Conservation (phyloP, 2,888 invertebrate genomes). For the Drosophila demipolita region DNA sequence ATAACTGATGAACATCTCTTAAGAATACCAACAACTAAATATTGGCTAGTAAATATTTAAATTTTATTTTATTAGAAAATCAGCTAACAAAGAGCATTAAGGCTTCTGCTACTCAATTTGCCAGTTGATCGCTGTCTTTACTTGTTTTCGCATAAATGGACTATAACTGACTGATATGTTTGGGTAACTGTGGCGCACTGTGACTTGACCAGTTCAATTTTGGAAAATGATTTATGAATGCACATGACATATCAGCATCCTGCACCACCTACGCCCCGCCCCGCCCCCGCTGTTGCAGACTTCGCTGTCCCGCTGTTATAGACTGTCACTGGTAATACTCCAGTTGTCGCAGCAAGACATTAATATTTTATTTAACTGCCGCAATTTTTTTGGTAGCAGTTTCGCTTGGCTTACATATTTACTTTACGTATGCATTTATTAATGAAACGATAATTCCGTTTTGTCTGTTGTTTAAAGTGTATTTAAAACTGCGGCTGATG, state of each 20-base stretch:
- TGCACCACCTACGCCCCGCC: conserved; percentile 56
- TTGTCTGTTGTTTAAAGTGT: conserved; percentile 21
- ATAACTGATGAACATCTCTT: background rate
- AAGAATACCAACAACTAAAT: background rate
- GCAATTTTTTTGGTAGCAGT: conserved; percentile 29
- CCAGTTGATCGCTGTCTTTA: conserved; percentile 6
- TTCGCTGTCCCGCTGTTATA: conserved; percentile 2
- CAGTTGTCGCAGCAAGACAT: conserved; percentile 66
- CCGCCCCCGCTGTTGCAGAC: conserved; percentile 21
- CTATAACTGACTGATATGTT: conserved; percentile 54
- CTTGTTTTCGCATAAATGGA: conserved; percentile 42
- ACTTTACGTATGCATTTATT: conserved; percentile 57
- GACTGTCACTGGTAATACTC: conserved; percentile 14
- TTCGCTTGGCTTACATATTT: conserved; percentile 56
- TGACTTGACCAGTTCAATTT: conserved; percentile 72
- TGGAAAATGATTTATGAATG: conserved; percentile 83
- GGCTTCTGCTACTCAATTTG: background rate
- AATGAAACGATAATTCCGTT: conserved; percentile 38
- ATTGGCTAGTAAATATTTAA: background rate
- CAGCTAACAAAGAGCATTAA: conserved; percentile 7
- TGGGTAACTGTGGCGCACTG: conserved; percentile 38
- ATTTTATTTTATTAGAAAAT: no score
- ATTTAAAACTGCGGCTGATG: conserved; percentile 38
- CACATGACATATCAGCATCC: conserved; percentile 83
- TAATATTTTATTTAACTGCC: conserved; percentile 67